phyloP scores from a whole-genome alignment of 2,888 invertebrate genomes.

The Drosophila demipolita region DNA sequence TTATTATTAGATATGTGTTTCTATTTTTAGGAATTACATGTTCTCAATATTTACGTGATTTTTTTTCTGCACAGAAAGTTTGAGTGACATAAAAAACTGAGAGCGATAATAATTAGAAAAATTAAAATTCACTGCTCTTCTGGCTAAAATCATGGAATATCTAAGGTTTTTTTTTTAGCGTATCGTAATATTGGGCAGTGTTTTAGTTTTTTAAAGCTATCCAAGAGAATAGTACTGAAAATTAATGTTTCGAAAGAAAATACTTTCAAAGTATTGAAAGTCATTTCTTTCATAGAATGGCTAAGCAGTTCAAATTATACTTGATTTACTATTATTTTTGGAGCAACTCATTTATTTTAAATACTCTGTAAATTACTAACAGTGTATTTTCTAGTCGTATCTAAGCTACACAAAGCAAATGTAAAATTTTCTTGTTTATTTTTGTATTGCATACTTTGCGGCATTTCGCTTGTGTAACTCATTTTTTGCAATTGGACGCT shows the following conservation, averaged over 20 bases:
- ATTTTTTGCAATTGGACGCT: constrained; percentile 53
- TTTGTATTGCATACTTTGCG: constrained; percentile 78
- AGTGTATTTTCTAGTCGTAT: constrained; percentile 9
- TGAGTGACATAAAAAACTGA: background rate
- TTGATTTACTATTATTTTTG: background rate
- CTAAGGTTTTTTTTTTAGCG: background rate
- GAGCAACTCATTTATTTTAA: too few relatives aligned
- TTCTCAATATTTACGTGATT: background rate
- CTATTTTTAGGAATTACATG: constrained; percentile 52
- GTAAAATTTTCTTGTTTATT: background rate
- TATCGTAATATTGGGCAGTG: background rate
- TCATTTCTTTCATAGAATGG: background rate
- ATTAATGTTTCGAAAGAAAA: background rate
- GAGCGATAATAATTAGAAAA: background rate
- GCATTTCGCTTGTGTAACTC: constrained; percentile 69
- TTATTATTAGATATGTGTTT: constrained; percentile 28
- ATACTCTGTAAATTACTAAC: background rate
- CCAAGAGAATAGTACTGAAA: background rate
- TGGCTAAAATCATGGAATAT: background rate
- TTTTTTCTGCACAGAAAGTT: background rate
- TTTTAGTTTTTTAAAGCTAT: background rate
- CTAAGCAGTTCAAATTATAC: background rate
- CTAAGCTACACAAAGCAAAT: background rate
- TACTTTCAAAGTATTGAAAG: background rate
- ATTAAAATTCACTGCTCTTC: background rate